Conservation (phyloP, 2,797 vertebrate genomes). For the Lepus oiostolus region DNA sequence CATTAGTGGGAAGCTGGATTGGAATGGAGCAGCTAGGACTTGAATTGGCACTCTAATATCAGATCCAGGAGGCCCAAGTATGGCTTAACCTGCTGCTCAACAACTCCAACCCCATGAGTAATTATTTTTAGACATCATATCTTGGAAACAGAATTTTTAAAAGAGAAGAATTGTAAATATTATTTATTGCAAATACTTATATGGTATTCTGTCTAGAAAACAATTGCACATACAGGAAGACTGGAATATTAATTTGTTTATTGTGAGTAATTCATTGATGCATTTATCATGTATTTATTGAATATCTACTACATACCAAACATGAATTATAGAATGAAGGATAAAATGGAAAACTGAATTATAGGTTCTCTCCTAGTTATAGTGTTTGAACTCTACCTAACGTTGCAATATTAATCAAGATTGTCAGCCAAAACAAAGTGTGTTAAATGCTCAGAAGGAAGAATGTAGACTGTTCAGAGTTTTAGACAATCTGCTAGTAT, state of each 20-base stretch:
- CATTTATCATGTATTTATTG: neutral
- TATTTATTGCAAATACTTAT: neutral
- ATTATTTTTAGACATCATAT: neutral
- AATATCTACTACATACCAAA: neutral
- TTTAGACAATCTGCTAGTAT: neutral
- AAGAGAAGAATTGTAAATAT: neutral
- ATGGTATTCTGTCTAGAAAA: neutral
- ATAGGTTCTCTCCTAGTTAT: neutral
- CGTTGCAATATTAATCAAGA: neutral
- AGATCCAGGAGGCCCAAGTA: too few species aligned
- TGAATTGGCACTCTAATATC: too few species aligned
- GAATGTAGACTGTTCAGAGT: neutral
- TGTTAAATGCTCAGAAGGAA: neutral
- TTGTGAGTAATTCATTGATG: neutral
- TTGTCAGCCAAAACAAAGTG: neutral
- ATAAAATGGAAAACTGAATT: neutral
- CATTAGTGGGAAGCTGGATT: too few species aligned
- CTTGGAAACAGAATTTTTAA: neutral
- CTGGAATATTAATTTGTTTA: neutral
- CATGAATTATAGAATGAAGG: neutral
- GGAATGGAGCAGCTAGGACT: too few species aligned
- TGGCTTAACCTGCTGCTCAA: too few species aligned
- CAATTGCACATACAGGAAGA: neutral
- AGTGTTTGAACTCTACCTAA: neutral
- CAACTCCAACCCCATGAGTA: neutral